Conservation (phyloP, 1,140 invertebrate species). For the Drosophila funebris region DNA sequence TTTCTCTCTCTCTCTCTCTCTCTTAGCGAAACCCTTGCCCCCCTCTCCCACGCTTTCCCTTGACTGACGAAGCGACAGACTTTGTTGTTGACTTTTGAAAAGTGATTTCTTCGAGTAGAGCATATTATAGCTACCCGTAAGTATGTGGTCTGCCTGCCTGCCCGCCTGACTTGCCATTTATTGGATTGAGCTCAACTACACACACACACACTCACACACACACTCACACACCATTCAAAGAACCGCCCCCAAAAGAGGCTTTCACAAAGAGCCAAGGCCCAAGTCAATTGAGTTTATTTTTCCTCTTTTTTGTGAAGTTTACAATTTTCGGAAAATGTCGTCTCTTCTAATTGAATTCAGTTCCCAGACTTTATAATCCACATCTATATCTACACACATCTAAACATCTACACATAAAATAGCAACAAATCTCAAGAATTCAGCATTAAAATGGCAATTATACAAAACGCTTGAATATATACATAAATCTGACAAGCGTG, state of each 20-base stretch:
- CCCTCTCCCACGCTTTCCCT: neutral
- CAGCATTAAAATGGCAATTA: constrained; percentile 77
- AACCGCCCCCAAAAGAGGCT: constrained; percentile 8
- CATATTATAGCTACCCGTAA: constrained; percentile 73
- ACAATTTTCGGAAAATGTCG: constrained; percentile 30
- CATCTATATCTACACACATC: too few relatives aligned
- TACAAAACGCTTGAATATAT: constrained; percentile 31
- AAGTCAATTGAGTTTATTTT: constrained; percentile 48
- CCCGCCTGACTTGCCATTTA: constrained; percentile 66
- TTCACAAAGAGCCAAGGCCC: constrained; percentile 26
- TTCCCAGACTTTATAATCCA: constrained; percentile 30
- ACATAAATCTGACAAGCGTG: constrained; percentile 47
- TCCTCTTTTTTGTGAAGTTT: neutral
- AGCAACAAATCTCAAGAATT: constrained; percentile 39
- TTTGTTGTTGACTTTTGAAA: constrained; percentile 80
- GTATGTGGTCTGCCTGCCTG: constrained; percentile 24
- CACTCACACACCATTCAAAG: too few relatives aligned
- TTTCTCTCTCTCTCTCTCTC: too few relatives aligned
- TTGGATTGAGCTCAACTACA: constrained; percentile 64
- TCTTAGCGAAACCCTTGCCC: neutral
- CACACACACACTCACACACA: neutral
- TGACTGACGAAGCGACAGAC: constrained; percentile 37
- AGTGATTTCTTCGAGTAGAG: constrained; percentile 79
- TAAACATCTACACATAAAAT: constrained; percentile 25
- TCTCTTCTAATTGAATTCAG: constrained; percentile 34